Percentiles rank a stretch among this genome's conserved stretches.
phyloP scores from a whole-genome alignment of 2,797 vertebrate genomes.

The Anguilla marmorata region DNA sequence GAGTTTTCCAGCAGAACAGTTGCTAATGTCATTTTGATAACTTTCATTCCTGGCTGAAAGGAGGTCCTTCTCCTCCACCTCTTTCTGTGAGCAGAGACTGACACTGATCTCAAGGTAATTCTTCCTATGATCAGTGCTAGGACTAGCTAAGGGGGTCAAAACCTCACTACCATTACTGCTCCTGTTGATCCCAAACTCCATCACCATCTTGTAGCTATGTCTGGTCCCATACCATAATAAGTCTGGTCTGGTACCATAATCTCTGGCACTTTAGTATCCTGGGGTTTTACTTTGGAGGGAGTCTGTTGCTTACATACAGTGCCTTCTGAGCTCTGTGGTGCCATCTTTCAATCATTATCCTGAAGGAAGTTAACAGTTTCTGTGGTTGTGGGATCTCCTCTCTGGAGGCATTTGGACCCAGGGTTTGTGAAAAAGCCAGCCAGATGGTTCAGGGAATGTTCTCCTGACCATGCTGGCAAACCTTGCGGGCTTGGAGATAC shows the following conservation, averaged over 20 bases:
- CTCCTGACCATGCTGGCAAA: not conserved
- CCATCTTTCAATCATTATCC: conserved; percentile 34
- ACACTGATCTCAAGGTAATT: not conserved
- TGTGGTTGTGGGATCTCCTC: conserved; percentile 53
- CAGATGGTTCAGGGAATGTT: not conserved
- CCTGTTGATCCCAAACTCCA: conserved; percentile 56
- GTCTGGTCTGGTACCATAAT: no score
- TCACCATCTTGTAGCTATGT: conserved; percentile 63
- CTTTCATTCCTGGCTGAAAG: conserved; percentile 55
- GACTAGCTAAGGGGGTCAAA: conserved; percentile 26
- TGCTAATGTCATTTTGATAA: not conserved
- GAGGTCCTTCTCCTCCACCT: not conserved
- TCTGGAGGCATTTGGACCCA: conserved; percentile 49
- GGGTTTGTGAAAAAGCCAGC: conserved; percentile 24
- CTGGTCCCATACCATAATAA: no score
- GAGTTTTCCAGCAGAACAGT: not conserved
- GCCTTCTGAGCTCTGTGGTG: conserved; percentile 49
- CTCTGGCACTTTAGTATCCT: conserved; percentile 50
- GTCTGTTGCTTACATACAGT: conserved; percentile 29
- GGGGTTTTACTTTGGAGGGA: conserved; percentile 40
- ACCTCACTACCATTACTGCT: conserved; percentile 39
- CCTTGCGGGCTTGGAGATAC: not conserved
- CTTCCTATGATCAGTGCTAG: conserved; percentile 28
- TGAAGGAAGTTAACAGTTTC: conserved; percentile 18
- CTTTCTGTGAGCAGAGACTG: not conserved